phyloP scores from a whole-genome alignment of 35 echinoderm and acorn worm species.

The Eucidaris tribuloides region DNA sequence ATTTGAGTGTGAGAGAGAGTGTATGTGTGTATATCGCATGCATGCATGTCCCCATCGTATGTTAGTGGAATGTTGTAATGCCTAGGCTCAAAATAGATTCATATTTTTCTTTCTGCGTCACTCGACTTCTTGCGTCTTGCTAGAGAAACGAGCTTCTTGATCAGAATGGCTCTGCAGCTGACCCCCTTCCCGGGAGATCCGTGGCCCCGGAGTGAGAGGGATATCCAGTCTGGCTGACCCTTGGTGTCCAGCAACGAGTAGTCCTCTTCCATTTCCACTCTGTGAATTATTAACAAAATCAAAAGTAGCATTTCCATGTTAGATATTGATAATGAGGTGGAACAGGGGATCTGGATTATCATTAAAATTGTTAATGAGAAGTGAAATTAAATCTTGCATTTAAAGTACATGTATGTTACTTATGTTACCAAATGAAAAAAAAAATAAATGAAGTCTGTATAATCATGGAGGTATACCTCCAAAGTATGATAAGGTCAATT shows the following conservation, averaged over 20 bases:
- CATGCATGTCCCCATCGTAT: too few species aligned
- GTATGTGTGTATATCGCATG: too few species aligned
- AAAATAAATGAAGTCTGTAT: not conserved
- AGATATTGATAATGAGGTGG: not conserved
- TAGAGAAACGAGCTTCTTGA: not conserved
- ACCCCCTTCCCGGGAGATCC: conserved; percentile 17
- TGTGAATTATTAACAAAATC: not conserved
- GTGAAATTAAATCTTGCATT: not conserved
- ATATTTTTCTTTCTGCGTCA: too few species aligned
- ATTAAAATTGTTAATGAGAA: not conserved
- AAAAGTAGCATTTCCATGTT: not conserved
- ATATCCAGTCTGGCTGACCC: not conserved
- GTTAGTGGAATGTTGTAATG: too few species aligned
- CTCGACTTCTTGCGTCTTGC: too few species aligned
- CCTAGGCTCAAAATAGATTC: too few species aligned
- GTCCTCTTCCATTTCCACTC: conserved; percentile 1
- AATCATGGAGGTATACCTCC: too few species aligned
- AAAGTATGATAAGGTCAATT: too few species aligned
- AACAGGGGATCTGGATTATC: not conserved
- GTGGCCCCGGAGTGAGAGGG: not conserved
- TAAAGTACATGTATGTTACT: not conserved
- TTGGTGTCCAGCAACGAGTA: not conserved
- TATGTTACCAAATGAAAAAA: not conserved
- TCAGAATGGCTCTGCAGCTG: conserved; percentile 13
- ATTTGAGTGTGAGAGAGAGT: too few species aligned